Evolutionary conservation across 35 echinoderm and acorn worm species (phyloP).

Genomic region (Apostichopus californicus): DNA sequence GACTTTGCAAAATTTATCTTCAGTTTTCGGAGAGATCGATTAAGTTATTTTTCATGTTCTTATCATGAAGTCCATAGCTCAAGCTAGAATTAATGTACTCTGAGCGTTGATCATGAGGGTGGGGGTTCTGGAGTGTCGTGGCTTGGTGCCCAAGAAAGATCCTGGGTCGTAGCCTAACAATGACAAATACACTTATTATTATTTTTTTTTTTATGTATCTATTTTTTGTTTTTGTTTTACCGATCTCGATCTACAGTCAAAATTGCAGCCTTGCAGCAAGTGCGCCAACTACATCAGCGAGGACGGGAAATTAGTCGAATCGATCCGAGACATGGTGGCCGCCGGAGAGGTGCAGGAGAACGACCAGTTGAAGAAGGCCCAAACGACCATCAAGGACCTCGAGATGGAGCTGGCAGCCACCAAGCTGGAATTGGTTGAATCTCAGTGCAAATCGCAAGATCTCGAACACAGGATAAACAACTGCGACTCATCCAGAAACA

Average conservation of each 20-base stretch:
- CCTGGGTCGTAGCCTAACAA: too few species aligned
- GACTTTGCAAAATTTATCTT: too few species aligned
- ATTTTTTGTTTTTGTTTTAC: neutral
- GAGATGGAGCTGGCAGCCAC: constrained; percentile 94
- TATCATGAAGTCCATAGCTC: too few species aligned
- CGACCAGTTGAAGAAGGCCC: constrained; percentile 61
- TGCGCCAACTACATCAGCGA: constrained; percentile 74
- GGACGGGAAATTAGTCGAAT: constrained; percentile 80
- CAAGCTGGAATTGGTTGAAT: constrained; percentile 92
- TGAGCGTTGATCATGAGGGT: too few species aligned
- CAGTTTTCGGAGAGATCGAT: too few species aligned
- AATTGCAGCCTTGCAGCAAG: constrained; percentile 64
- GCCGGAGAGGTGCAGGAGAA: constrained; percentile 4
- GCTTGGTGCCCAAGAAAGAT: too few species aligned
- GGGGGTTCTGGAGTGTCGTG: too few species aligned
- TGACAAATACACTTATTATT: too few species aligned
- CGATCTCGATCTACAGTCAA: constrained; percentile 18
- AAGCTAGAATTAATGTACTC: too few species aligned
- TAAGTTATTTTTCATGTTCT: too few species aligned
- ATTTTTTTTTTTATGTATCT: too few species aligned
- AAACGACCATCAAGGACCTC: constrained; percentile 64
- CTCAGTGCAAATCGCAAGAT: constrained; percentile 86
- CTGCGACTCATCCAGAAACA: neutral
- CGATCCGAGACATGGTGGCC: neutral
- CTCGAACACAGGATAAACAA: constrained; percentile 84